Evolutionary conservation across 1,140 invertebrate species (phyloP).

Genomic region (Calliphora vicina): DNA sequence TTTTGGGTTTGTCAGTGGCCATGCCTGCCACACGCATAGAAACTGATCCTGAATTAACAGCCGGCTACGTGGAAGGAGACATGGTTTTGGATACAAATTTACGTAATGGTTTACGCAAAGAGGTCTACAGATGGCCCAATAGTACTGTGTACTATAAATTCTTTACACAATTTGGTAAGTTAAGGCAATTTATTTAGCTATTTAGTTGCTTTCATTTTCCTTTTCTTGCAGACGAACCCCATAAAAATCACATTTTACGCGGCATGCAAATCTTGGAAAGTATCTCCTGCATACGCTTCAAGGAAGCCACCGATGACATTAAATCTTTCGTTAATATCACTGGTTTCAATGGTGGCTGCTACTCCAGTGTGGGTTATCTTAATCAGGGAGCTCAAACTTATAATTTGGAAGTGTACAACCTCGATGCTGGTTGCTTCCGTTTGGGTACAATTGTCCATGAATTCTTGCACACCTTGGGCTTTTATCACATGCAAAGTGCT

Average conservation of each 20-base stretch:
- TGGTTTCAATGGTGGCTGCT: conserved; percentile 62
- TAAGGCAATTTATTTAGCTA: neutral
- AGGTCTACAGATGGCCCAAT: conserved; percentile 69
- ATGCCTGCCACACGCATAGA: neutral
- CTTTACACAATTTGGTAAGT: conserved; percentile 27
- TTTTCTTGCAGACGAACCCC: conserved; percentile 28
- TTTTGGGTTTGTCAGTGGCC: neutral
- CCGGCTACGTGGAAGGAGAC: conserved; percentile 52
- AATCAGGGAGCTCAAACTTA: conserved; percentile 65
- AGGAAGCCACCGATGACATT: conserved; percentile 50
- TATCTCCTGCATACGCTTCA: conserved; percentile 51
- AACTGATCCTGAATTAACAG: conserved; percentile 45
- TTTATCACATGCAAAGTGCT: conserved; percentile 71
- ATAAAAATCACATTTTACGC: conserved; percentile 36
- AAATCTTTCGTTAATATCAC: conserved; percentile 53
- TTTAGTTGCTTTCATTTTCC: neutral
- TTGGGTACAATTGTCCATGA: conserved; percentile 73
- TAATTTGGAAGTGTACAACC: conserved; percentile 64
- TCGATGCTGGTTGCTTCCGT: conserved; percentile 66
- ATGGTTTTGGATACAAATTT: conserved; percentile 41
- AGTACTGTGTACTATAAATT: conserved; percentile 61
- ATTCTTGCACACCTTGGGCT: conserved; percentile 71
- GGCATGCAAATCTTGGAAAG: conserved; percentile 56
- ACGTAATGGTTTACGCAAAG: conserved; percentile 69
- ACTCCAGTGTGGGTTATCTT: conserved; percentile 66